Evolutionary conservation across 2,888 invertebrate genomes (phyloP).

Genomic region (Agonopterix arenella): DNA sequence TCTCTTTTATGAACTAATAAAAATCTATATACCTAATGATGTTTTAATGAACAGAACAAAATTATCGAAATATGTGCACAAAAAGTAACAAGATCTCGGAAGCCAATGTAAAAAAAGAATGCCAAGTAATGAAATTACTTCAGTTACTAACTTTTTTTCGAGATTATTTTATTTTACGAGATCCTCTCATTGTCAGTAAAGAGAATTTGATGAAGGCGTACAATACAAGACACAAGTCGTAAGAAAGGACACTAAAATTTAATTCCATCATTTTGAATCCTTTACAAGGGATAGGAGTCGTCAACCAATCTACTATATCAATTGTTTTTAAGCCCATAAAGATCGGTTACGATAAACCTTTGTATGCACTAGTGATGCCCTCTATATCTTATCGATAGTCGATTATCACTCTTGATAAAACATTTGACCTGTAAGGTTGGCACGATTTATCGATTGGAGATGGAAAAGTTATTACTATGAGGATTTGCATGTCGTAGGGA

Average conservation of each 20-base stretch:
- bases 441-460: conserved; percentile 57
- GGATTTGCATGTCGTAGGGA: conserved; percentile 42
- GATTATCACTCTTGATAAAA: conserved; percentile 55
- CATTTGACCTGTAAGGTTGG: conserved; percentile 56
- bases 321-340: conserved; percentile 56
- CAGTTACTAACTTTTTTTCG: no score
- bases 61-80: no score
- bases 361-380: conserved; percentile 44
- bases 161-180: no score
- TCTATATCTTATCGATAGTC: conserved; percentile 36
- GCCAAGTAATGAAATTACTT: no score
- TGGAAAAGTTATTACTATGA: conserved; percentile 48
- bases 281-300: conserved; percentile 36
- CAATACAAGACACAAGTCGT: neutral
- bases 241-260: conserved; percentile 43
- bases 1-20: no score
- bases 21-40: no score
- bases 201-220: no score
- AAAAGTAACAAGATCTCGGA: no score
- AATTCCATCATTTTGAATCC: conserved; percentile 52
- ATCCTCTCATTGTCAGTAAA: no score
- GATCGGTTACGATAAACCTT: conserved; percentile 62
- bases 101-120: no score
- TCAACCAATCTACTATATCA: conserved; percentile 35
- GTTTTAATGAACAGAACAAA: no score